Evolutionary conservation across 2,888 invertebrate species (phyloP).

Genomic region (Seladonia tumulorum): DNA sequence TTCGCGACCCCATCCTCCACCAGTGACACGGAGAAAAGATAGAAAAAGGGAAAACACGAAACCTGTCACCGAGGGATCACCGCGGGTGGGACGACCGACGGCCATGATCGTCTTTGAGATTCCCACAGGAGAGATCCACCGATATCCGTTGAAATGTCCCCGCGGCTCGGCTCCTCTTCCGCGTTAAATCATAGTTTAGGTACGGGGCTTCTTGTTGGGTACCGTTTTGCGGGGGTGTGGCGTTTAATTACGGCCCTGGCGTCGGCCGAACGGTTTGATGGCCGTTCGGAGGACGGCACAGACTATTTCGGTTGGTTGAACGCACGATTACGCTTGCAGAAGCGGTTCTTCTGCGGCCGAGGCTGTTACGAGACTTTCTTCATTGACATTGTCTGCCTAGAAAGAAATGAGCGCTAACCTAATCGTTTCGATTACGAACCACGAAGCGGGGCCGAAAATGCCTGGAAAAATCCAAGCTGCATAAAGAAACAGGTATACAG

Average conservation of each 20-base stretch:
- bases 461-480: too few relatives aligned
- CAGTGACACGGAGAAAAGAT: slow-evolving; percentile 39
- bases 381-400: not conserved
- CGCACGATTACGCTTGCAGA: slow-evolving; percentile 2
- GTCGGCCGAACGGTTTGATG: slow-evolving; percentile 1
- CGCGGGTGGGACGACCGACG: slow-evolving; percentile 65
- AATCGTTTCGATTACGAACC: not conserved
- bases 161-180: slow-evolving; percentile 48
- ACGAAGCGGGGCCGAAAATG: too few relatives aligned
- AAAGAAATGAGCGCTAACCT: not conserved
- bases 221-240: slow-evolving; percentile 20
- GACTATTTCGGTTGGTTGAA: slow-evolving; percentile 18
- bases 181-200: slow-evolving; percentile 33
- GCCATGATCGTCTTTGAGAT: slow-evolving; percentile 22
- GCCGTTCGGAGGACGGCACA: not conserved
- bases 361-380: not conserved
- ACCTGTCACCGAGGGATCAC: slow-evolving; percentile 73
- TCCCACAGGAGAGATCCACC: slow-evolving; percentile 33
- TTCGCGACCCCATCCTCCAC: slow-evolving; percentile 50
- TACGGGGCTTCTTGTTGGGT: slow-evolving; percentile 7
- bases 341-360: not conserved
- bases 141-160: slow-evolving; percentile 42
- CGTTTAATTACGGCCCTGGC: slow-evolving; percentile 17
- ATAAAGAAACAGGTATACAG: too few relatives aligned
- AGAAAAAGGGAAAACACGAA: slow-evolving; percentile 64